Evolutionary conservation across 1,140 invertebrate genomes (phyloP), one percentile per base, ranked within the genome.

Genomic region (Drosophila quadrilineata): DNA sequence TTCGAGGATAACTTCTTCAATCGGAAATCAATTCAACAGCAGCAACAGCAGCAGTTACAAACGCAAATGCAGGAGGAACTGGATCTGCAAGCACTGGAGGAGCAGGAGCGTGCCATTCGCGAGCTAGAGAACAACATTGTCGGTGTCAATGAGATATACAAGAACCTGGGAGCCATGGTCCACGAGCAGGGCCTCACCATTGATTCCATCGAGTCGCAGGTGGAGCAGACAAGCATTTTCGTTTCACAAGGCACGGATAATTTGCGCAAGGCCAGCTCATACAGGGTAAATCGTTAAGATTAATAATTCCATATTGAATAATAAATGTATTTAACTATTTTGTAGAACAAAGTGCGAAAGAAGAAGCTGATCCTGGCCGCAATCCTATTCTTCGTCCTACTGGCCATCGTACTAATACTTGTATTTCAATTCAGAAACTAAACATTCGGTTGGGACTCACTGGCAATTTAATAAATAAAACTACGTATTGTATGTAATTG

Each of bases 141-240:
- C 71, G 97, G 98, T 88, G 97, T 99, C 9, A 99, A 99, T 91
- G 95, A 98, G 91, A 99, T 99, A 77, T 99, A 99, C 90, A 99
- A 98, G 92, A 98, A 99, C 88, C 92, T 99, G 40, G 98, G 98
- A 2, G 94, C 96, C 40, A 92, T 99, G 90, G 98, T 99, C 10
- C 98, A 99, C 89, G 96, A 99, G 65, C 98, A 99, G 91, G 98
- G 97, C n/a, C 95, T 98, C 76, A 93, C 96, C 3, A 94, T 99
- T 50, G 98, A 99, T 89, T 98, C 96, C 24, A 99, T 99, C 87
- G 98, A 99, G 91, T 96, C 97, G 1, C 97, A 95, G 86, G 96
- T 99, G 31, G 98, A 99, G 90, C 93, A 93, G 77, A 95, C 98
- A n/a, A 93, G 95, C 59, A 93, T 96, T 45, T 95, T 95, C 80